Base-by-base conservation (phyloP, 2,888 invertebrate genomes). In the Deilephila porcellus region DNA sequence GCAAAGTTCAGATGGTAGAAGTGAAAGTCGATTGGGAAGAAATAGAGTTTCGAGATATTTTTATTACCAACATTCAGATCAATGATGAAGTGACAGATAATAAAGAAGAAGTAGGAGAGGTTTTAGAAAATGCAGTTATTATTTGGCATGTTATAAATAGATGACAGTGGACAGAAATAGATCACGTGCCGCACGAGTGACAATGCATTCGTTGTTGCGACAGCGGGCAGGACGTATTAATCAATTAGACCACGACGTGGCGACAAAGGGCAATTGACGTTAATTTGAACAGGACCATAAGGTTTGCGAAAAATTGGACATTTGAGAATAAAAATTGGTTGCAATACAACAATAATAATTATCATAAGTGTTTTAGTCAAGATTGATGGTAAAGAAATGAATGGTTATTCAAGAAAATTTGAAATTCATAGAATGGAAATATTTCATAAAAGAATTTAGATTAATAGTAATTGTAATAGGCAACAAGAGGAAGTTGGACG, bases 181-280 rank as follows among this genome's bases (percentile, higher is more conserved):
- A 88, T 77, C 90, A 91, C 90, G 91, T 88, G 84, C 75, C 75
- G 80, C 70, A 75, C 82, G 87, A 86, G 86, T 90, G 91, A 78
- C 83, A 79, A 71, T 75, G 75, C 77, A 76, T 80, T 79, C 73
- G 72, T 74, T 75, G 81, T 85, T 83, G 81, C 81, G 85, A 77
- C 79, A 81, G 77, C 73, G 76, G 80, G 77, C 86, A 85, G 88
- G 86, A 84, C 84, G 88, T 83, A 90, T 91, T 91, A 89, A 86
- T 84, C 90, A 90, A 93, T 93, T 92, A 92, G 78, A 83, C 78
- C 77, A 77, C 75, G 76, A 78, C 78, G 81, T 82, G 73, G 77
- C 74, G 78, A 80, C 81, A 88, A 89, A 87, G 85, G 82, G 82
- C 82, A 84, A 87, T 88, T 86, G 82, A 74, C 80, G 82, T 85